Evolutionary conservation across 2,888 invertebrate species (phyloP), one percentile per base, ranked within the genome.

Genomic region (Hypomecis atomaria): DNA sequence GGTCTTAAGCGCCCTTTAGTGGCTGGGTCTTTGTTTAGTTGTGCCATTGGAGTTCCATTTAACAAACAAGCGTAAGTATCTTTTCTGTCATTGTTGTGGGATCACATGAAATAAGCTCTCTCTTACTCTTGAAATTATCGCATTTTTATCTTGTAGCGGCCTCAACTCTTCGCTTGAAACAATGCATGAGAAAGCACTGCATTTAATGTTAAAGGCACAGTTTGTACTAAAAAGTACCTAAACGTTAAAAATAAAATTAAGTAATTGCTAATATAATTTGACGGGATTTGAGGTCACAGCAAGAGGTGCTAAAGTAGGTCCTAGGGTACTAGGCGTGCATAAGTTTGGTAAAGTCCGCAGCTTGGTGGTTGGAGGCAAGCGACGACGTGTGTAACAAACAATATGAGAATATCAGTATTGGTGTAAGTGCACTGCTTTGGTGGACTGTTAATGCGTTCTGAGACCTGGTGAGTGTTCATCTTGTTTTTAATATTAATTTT

Each of bases 401-500:
- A 57, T 65, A 65, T 53, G 65, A 61, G 56, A 65, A 56, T 64
- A 64, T 65, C 57, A 85, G 81, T 86, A 85, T 85, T 85, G 91
- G 91, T 90, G 89, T 92, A 90, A 90, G 89, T 90, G 90, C 92
- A 92, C 92, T 90, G 92, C 92, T 92, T 92, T 91, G 92, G 92
- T 92, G 91, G 87, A 90, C 88, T 90, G 91, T 89, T 90, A 90
- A 89, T 91, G 86, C 90, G 89, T 89, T 86, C 87, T 85, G 86
- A 86, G 81, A 86, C 77, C 85, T 84, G 92, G 92, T 92, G 92
- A 92, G 92, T 92, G 91, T 88, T 85, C 89, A 90, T 90, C 86
- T 82, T 91, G 85, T 88, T 89, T 88, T 89, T 87, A 89, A 85
- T 87, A 76, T 77, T 68, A 68, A 61, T 64, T 61, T 52, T 43